Conservation (phyloP, 2,797 vertebrate species). For the Helostoma temminkii region DNA sequence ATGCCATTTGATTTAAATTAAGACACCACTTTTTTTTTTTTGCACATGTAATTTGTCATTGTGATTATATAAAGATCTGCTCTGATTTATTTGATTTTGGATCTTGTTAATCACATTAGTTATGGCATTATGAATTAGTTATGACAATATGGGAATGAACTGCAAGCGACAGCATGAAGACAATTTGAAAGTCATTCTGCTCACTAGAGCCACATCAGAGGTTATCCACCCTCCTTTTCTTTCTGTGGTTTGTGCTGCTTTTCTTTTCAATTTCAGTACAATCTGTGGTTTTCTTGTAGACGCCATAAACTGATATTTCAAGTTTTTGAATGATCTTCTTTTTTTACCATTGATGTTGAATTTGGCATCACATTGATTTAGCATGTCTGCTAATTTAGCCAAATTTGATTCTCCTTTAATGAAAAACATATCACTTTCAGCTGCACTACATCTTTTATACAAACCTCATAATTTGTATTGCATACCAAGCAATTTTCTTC, state of each 20-base stretch:
- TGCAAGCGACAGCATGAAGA: constrained; percentile 1
- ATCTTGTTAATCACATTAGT: constrained; percentile 21
- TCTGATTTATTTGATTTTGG: constrained; percentile 3
- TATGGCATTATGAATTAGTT: no score
- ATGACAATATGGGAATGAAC: background rate
- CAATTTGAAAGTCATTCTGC: constrained; percentile 6
- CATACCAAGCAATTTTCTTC: constrained; percentile 3
- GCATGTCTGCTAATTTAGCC: constrained; percentile 16
- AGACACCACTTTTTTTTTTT: background rate
- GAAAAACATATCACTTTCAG: background rate
- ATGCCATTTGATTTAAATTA: background rate
- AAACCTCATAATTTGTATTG: background rate
- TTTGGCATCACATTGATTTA: constrained; percentile 15
- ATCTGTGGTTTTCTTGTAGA: constrained; percentile 21
- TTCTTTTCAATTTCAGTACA: constrained; percentile 18
- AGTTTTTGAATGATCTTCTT: constrained; percentile 17
- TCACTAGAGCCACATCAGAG: constrained; percentile 5
- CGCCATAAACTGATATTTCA: constrained; percentile 5
- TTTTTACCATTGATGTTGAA: background rate
- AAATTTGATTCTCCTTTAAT: constrained; percentile 33
- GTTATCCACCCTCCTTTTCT: constrained; percentile 3
- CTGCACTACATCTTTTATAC: constrained; percentile 1
- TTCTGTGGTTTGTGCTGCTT: constrained; percentile 23
- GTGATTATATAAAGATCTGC: background rate
- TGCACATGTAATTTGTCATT: background rate